Conservation (phyloP, 2,888 invertebrate species). For the Resseliella maxima region DNA sequence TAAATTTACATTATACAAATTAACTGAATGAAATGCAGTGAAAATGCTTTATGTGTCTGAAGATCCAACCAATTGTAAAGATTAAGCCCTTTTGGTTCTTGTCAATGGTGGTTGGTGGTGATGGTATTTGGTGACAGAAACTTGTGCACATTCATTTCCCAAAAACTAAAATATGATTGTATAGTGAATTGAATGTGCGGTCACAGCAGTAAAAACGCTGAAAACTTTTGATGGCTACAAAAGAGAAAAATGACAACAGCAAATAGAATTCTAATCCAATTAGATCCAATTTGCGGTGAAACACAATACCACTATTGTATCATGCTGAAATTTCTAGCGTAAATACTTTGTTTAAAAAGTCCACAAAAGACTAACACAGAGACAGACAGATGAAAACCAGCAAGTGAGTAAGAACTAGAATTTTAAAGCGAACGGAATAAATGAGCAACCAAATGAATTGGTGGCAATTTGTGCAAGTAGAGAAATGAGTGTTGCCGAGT, state of each 20-base stretch:
- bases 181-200: not conserved
- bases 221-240: not conserved
- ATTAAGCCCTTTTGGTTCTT: not conserved
- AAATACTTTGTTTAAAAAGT: not conserved
- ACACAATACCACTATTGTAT: slow-evolving; percentile 42
- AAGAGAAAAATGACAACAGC: not conserved
- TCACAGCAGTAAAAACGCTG: not conserved
- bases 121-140: not conserved
- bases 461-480: not conserved
- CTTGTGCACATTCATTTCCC: too few species aligned
- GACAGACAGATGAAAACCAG: too few species aligned
- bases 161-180: too few species aligned
- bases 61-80: slow-evolving; percentile 1
- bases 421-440: too few species aligned
- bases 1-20: too few species aligned
- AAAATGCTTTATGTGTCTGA: not conserved
- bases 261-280: slow-evolving; percentile 47
- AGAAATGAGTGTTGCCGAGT: not conserved
- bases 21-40: too few species aligned
- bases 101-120: not conserved
- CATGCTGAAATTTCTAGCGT: not conserved
- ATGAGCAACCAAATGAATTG: too few species aligned
- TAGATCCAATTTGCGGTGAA: slow-evolving; percentile 34
- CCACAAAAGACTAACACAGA: not conserved
- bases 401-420: not conserved